These are phyloP conservation scores for Diadegma fenestrale DNA, from an alignment of 2,888 invertebrate genomes.

Conservation along the genomic window DNA sequence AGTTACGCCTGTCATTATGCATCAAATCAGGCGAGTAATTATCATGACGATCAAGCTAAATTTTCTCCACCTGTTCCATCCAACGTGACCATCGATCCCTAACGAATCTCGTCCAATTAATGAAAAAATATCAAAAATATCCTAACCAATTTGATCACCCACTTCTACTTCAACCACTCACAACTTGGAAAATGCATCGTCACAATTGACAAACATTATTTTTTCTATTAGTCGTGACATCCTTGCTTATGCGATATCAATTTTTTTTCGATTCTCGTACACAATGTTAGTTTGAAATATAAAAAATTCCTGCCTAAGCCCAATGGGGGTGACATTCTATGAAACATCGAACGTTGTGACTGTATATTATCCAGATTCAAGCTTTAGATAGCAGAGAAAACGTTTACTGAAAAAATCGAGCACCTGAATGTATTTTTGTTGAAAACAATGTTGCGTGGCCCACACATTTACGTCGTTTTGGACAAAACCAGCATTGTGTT, in stretches of 20 bases:
- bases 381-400: not conserved
- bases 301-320: too few relatives aligned
- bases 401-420: not conserved
- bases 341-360: too few relatives aligned
- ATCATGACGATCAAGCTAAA: not conserved
- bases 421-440: not conserved
- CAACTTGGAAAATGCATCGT: too few relatives aligned
- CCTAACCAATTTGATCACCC: too few relatives aligned
- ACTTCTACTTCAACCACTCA: too few relatives aligned
- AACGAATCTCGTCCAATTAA: not conserved
- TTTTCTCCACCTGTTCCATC: not conserved
- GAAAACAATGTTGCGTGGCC: not conserved
- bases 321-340: too few relatives aligned
- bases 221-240: too few relatives aligned
- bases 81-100: not conserved
- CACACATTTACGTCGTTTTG: not conserved
- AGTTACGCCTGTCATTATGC: slow-evolving; percentile 77
- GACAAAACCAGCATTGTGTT: not conserved
- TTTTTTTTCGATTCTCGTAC: too few relatives aligned
- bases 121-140: too few relatives aligned
- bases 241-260: too few relatives aligned
- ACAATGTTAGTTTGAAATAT: too few relatives aligned
- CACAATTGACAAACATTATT: too few relatives aligned
- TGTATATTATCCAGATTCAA: not conserved
- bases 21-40: slow-evolving; percentile 74